Evolutionary conservation across 2,797 vertebrate species (phyloP).

Genomic region (Scyliorhinus canicula): DNA sequence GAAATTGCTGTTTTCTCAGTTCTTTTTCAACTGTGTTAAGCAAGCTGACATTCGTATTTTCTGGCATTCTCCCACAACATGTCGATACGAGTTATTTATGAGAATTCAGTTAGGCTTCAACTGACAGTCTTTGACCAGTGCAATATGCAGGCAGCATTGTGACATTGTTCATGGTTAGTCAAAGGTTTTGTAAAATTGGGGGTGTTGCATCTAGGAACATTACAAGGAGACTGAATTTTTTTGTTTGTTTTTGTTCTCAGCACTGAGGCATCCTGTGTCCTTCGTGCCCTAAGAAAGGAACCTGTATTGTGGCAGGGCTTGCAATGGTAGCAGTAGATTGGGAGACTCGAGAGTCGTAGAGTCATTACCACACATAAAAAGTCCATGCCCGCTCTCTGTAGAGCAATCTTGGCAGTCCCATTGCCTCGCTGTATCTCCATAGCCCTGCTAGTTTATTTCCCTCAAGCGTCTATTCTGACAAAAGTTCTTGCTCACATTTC

Average conservation of each 20-base stretch:
- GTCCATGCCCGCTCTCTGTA: too few species aligned
- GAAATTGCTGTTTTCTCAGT: not conserved
- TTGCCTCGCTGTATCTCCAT: too few species aligned
- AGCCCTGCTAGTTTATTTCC: too few species aligned
- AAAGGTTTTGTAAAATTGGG: not conserved
- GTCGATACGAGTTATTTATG: not conserved
- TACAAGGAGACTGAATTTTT: not conserved
- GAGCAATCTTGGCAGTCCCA: too few species aligned
- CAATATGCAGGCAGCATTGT: not conserved
- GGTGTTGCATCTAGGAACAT: not conserved
- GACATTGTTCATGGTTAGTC: not conserved
- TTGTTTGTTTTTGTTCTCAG: not conserved
- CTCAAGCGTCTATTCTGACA: too few species aligned
- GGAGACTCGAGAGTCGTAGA: too few species aligned
- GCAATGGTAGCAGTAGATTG: not conserved
- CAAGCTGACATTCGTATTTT: not conserved
- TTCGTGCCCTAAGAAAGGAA: too few species aligned
- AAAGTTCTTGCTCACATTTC: too few species aligned
- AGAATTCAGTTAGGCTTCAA: not conserved
- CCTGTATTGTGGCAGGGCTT: not conserved
- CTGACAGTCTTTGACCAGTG: not conserved
- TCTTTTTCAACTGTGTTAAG: not conserved
- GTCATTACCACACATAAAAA: too few species aligned
- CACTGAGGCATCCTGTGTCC: not conserved
- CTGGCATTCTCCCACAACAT: not conserved